A percentile compares a stretch with the other conserved stretches of the same genome.
Conservation (phyloP, 2,113 vertebrate species). For the Cepphus grylle region DNA sequence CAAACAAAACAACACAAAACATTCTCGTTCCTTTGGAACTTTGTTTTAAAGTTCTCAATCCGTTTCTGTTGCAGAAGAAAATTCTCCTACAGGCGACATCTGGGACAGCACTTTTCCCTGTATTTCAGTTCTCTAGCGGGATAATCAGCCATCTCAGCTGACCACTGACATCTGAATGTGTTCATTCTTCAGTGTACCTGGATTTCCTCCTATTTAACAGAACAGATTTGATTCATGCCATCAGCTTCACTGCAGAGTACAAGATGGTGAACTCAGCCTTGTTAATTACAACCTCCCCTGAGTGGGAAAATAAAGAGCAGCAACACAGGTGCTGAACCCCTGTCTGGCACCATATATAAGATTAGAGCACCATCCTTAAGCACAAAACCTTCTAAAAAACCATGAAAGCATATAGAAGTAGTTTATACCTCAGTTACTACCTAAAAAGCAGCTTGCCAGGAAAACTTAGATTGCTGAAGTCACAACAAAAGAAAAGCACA, state of each 20-base stretch:
- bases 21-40: neutral
- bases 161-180: neutral
- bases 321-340: neutral
- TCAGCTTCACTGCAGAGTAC: neutral
- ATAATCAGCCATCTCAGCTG: neutral
- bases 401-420: neutral
- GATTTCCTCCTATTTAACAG: neutral
- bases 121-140: neutral
- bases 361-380: neutral
- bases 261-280: neutral
- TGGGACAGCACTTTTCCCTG: neutral
- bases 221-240: neutral
- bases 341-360: neutral
- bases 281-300: neutral
- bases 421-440: neutral
- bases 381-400: neutral
- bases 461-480: neutral
- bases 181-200: neutral
- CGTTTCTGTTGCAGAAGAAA: neutral
- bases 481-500: conserved; percentile 8
- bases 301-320: neutral
- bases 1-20: neutral
- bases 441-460: neutral
- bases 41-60: neutral
- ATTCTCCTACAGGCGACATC: neutral